Base-by-base conservation (phyloP, 2,113 vertebrate species). In the Phaethon lepturus region DNA sequence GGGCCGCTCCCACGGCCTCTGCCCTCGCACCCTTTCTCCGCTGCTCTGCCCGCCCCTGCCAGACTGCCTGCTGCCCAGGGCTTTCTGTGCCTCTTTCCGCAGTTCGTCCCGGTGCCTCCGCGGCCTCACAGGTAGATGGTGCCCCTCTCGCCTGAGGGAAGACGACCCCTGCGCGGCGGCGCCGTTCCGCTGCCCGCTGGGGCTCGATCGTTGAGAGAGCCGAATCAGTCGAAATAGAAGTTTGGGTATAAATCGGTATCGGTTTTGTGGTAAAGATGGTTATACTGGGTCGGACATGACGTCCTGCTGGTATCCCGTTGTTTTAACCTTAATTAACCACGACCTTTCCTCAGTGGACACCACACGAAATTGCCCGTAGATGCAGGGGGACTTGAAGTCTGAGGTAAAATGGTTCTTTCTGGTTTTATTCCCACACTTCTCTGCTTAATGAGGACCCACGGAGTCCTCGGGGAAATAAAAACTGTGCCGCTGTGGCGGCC, bases 391-490 rank as follows among this genome's bases (percentile, higher is more conserved):
- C n/a, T 17, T 3, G 1, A 42, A 13, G 11, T 13, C 33, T 24
- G 40, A 71, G 38, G 52, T 25, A 1, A 59, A 58, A 25, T 7
- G 9, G 50, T 8, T 19, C 10, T 10, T 14, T 7, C 15, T 2
- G n/a, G 4, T 31, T 82, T 24, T 18, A 2, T 40, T 14, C 6
- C 19, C 25, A 2, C 23, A 8, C 38, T 10, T 17, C 44, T 23
- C 1, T 20, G 68, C 13, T 19, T n/a, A 9, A 7, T 7, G 59
- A 68, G 44, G 28, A 15, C 7, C 8, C 53, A 2, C 1, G 1
- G 59, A 64, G 59, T 7, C 23, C 38, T 19, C 13, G 0, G 42
- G 29, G 19, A 10, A 47, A 35, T 2, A 17, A 6, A 13, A 16
- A 22, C 9, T 58, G 20, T 6, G 80, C 44, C 0, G 1, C n/a